Conservation (phyloP, 2,113 vertebrate genomes). For the Anser brachyrhynchus region DNA sequence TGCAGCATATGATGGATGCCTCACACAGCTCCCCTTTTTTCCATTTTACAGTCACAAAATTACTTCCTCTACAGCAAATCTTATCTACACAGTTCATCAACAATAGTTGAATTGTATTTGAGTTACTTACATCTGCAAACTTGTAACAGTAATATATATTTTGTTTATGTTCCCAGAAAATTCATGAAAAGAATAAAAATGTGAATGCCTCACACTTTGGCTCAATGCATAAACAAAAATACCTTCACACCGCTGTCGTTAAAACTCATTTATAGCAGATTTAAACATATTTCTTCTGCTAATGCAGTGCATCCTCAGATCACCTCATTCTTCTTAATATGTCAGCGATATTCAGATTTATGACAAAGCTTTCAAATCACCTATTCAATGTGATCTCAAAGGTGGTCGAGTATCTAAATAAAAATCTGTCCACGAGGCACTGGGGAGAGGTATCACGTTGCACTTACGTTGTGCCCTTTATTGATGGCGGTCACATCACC, state of each 20-base stretch:
- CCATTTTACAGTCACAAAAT: not conserved
- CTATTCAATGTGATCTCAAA: constrained; percentile 30
- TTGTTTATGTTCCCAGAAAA: constrained; percentile 1
- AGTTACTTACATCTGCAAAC: not conserved
- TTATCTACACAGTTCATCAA: not conserved
- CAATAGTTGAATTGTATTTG: not conserved
- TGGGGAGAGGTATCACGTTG: not conserved
- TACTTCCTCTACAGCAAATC: not conserved
- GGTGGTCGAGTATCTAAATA: constrained; percentile 38
- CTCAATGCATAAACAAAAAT: not conserved
- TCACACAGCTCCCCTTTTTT: not conserved
- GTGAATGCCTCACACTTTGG: not conserved
- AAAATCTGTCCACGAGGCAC: constrained; percentile 19
- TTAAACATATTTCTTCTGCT: constrained; percentile 14
- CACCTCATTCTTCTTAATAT: constrained; percentile 27
- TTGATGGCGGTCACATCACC: not conserved
- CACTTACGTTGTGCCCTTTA: not conserved
- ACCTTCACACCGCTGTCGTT: not conserved
- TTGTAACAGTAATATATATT: not conserved
- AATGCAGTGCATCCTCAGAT: not conserved
- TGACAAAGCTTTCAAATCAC: not conserved
- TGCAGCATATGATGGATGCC: not conserved
- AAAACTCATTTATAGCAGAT: not conserved
- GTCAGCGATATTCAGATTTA: constrained; percentile 12
- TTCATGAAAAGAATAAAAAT: not conserved